phyloP scores from a whole-genome alignment of 1,140 invertebrate species.

The Linepithema humile region DNA sequence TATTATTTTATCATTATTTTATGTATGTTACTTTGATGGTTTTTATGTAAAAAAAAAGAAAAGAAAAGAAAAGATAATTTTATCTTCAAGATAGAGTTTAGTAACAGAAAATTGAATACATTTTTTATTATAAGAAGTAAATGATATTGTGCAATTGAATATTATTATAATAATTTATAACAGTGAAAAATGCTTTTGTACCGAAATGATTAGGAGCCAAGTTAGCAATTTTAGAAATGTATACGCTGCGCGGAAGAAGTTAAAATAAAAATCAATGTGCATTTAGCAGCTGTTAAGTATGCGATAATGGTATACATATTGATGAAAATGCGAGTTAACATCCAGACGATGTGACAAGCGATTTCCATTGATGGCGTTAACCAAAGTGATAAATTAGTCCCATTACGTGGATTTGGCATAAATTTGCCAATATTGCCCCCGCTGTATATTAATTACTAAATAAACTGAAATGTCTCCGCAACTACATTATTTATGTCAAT shows the following conservation, averaged over 20 bases:
- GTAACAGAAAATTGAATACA: background rate
- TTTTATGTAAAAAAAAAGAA: background rate
- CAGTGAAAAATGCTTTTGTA: background rate
- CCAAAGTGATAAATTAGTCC: constrained; percentile 33
- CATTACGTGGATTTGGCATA: background rate
- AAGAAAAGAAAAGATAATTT: too few species aligned
- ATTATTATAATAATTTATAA: background rate
- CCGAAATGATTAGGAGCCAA: background rate
- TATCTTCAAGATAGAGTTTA: background rate
- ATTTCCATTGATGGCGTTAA: constrained; percentile 12
- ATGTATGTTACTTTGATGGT: background rate
- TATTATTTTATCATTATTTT: constrained; percentile 1
- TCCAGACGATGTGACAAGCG: constrained; percentile 15
- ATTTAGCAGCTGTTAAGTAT: background rate
- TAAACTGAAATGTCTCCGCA: background rate
- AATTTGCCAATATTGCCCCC: background rate
- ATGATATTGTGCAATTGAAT: background rate
- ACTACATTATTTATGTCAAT: constrained; percentile 1
- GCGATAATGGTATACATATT: constrained; percentile 1
- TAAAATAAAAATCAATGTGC: background rate
- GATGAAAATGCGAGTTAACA: constrained; percentile 1
- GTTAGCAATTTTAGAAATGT: background rate
- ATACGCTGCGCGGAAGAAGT: background rate
- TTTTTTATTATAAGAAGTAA: too few species aligned
- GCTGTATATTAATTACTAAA: constrained; percentile 38